Conservation (phyloP, 2,888 invertebrate species). For the Patella depressa region DNA sequence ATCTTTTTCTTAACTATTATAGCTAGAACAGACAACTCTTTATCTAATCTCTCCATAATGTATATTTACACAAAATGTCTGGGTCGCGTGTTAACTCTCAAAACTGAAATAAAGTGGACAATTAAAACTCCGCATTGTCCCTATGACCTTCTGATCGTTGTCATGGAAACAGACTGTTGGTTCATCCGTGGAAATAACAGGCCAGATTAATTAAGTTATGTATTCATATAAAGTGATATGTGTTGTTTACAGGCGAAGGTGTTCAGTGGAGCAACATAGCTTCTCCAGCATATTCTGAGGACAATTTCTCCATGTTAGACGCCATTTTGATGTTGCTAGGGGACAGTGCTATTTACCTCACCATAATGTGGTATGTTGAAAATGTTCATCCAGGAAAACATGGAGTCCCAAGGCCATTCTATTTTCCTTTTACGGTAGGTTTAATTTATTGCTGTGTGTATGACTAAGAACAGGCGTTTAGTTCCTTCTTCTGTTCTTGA, state of each 20-base stretch:
- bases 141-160: too few species aligned
- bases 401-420: constrained; percentile 86
- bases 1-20: too few species aligned
- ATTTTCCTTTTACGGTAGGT: constrained; percentile 81
- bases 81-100: too few species aligned
- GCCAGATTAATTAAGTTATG: too few species aligned
- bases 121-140: too few species aligned
- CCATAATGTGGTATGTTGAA: constrained; percentile 87
- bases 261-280: constrained; percentile 63
- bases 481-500: constrained; percentile 9
- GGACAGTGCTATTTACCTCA: constrained; percentile 80
- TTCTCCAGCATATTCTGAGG: constrained; percentile 77
- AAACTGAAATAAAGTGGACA: too few species aligned
- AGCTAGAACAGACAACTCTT: too few species aligned
- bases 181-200: too few species aligned
- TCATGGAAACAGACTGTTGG: too few species aligned
- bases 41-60: too few species aligned
- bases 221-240: too few species aligned
- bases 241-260: constrained; percentile 53
- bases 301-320: constrained; percentile 76
- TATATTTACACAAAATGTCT: too few species aligned
- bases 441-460: constrained; percentile 6
- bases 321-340: constrained; percentile 81
- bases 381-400: constrained; percentile 88
- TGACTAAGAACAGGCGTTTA: not conserved